These are phyloP conservation scores for Microplitis mediator DNA, from an alignment of 1,140 invertebrate genomes.

Conservation along the genomic window DNA sequence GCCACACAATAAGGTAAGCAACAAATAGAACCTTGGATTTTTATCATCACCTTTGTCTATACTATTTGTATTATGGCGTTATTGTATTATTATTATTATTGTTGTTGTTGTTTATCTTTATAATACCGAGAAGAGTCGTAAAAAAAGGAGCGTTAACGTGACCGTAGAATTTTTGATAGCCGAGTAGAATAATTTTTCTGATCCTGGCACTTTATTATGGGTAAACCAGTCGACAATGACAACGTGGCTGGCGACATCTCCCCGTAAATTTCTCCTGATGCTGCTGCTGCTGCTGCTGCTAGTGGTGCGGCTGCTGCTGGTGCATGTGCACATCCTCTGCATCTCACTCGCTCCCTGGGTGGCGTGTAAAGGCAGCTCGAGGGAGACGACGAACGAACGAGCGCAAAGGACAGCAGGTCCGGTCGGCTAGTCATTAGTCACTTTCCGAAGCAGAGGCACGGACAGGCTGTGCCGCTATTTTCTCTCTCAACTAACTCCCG, in stretches of 20 bases:
- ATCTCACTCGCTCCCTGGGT: slow-evolving; percentile 9
- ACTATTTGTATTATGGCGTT: neutral
- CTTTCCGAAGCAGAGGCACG: slow-evolving; percentile 62
- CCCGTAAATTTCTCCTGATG: neutral
- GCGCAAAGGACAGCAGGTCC: slow-evolving; percentile 55
- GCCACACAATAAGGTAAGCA: slow-evolving; percentile 58
- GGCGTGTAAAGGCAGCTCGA: slow-evolving; percentile 21
- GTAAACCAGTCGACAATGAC: slow-evolving; percentile 4
- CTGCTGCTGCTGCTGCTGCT: neutral
- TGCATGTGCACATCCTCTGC: neutral
- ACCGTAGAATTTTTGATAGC: neutral
- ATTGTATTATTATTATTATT: neutral
- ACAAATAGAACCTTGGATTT: neutral
- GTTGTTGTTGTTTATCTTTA: too few relatives aligned
- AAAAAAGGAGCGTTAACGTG: neutral
- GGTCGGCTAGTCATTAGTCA: slow-evolving; percentile 62
- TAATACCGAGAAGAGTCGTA: neutral
- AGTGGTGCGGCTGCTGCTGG: too few relatives aligned
- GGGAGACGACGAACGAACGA: slow-evolving; percentile 43
- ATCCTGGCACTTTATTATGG: neutral
- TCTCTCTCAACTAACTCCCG: slow-evolving; percentile 29
- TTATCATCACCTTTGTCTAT: neutral
- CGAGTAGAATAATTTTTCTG: neutral
- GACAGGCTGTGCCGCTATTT: slow-evolving; percentile 57
- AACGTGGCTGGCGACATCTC: slow-evolving; percentile 5